Evolutionary conservation across 1,140 invertebrate genomes (phyloP).

Genomic region (Cherax destructor): DNA sequence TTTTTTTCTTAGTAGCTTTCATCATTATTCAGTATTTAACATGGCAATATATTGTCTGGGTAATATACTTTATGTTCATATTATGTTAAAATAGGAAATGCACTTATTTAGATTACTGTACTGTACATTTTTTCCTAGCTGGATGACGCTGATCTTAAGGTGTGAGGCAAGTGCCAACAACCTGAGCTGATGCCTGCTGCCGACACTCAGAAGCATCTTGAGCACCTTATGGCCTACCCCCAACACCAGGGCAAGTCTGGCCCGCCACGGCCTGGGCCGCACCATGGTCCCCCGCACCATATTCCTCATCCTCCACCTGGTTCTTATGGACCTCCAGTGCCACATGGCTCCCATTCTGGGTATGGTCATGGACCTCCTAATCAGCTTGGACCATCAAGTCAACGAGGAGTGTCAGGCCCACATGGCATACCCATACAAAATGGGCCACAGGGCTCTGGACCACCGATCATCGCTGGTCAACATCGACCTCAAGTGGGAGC

Average conservation of each 20-base stretch:
- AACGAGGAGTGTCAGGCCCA: neutral
- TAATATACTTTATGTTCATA: too few species aligned
- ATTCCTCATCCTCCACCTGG: conserved; percentile 29
- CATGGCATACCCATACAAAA: conserved; percentile 12
- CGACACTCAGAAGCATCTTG: conserved; percentile 21
- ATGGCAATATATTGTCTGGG: too few species aligned
- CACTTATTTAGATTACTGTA: neutral
- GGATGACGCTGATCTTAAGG: neutral
- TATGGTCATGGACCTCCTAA: neutral
- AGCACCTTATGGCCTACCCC: conserved; percentile 47
- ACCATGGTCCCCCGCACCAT: conserved; percentile 23
- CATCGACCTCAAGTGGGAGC: conserved; percentile 1
- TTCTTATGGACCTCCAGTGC: conserved; percentile 12
- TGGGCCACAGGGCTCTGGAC: neutral
- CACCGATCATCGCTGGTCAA: neutral
- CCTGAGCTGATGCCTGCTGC: conserved; percentile 37
- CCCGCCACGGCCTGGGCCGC: conserved; percentile 35
- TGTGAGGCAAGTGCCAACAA: conserved; percentile 10
- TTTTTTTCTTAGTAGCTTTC: too few species aligned
- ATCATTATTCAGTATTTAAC: too few species aligned
- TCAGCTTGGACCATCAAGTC: conserved; percentile 25
- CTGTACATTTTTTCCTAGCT: neutral
- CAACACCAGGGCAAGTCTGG: conserved; percentile 42
- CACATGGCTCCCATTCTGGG: conserved; percentile 3
- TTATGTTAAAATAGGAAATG: too few species aligned